Conservation (phyloP, 2,888 invertebrate genomes). For the Eudasyphora cyanicolor region DNA sequence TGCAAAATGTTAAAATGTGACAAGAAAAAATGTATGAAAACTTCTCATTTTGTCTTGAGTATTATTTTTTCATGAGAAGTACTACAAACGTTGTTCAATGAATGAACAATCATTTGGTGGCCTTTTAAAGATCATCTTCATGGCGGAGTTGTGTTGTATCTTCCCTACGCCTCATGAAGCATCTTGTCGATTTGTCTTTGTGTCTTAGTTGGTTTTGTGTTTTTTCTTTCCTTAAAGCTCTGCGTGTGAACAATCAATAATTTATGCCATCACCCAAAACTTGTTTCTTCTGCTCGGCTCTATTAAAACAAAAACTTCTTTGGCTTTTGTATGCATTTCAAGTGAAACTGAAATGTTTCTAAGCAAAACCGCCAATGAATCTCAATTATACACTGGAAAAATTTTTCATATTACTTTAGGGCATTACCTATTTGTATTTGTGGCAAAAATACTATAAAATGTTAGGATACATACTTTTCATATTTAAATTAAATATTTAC, state of each 20-base stretch:
- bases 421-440: too few relatives aligned
- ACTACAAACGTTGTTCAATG: not conserved
- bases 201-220: too few relatives aligned
- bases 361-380: constrained; percentile 26
- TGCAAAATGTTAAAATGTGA: constrained; percentile 20
- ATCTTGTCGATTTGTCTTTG: not conserved
- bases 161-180: not conserved
- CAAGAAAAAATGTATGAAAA: not conserved
- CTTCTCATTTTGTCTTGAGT: not conserved
- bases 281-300: constrained; percentile 18
- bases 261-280: constrained; percentile 46
- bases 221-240: constrained; percentile 12
- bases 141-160: not conserved
- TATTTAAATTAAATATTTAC: too few relatives aligned
- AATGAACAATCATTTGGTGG: not conserved
- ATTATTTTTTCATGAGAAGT: not conserved
- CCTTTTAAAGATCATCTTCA: constrained; percentile 43
- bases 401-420: too few relatives aligned
- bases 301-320: constrained; percentile 12
- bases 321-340: constrained; percentile 1
- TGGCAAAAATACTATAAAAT: too few relatives aligned
- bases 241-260: constrained; percentile 58
- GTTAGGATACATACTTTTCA: too few relatives aligned
- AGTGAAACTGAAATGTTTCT: constrained; percentile 12
- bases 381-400: constrained; percentile 29